Base-by-base conservation (phyloP, 2,888 invertebrate genomes). In the Neoscelio sp. region DNA sequence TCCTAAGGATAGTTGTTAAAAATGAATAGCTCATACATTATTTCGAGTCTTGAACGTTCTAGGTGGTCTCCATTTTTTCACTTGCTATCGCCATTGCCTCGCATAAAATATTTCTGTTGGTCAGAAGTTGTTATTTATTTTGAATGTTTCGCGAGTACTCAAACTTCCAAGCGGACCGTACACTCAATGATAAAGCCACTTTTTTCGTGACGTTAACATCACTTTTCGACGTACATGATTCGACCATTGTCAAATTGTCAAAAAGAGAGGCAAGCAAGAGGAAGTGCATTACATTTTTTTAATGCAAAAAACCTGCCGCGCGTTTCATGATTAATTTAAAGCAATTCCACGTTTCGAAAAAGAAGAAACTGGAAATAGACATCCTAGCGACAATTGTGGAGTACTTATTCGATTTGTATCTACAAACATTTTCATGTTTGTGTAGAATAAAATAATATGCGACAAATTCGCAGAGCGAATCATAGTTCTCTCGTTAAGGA, bases 111-210 rank as follows among this genome's bases (percentile, higher is more conserved):
- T 60, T 60, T 52, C 60, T 7, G 2, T 7, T 10, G 33, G 52
- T 52, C 50, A 40, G 33, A 50, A 60, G 60, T 60, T 70, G 70
- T 70, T 60, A 71, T 60, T 71, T 60, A 71, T 71, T 71, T 70
- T 60, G 50, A 60, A 58, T 58, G 52, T 50, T 52, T 42, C 26
- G 44, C 10, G 40, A 58, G 30, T 33, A 7, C 33, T 58, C 38
- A 38, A 54, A 48, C 56, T 67, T 48, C 15, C n/a, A 38, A 56
- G 18, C 18, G 18, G 15, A 15, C 44, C 23, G 10, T 26, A n/a
- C 12, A 40, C 40, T 50, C 58, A 58, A 70, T 70, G 48, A 70
- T 35, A 58, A 58, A 58, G 40, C 40, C 46, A 50, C 50, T 48
- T 58, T 70, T 18, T 40, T 40, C 20, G 35, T 20, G 33, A 46